Evolutionary conservation across 1,140 invertebrate genomes (phyloP).

Genomic region (Oscheius sp.): DNA sequence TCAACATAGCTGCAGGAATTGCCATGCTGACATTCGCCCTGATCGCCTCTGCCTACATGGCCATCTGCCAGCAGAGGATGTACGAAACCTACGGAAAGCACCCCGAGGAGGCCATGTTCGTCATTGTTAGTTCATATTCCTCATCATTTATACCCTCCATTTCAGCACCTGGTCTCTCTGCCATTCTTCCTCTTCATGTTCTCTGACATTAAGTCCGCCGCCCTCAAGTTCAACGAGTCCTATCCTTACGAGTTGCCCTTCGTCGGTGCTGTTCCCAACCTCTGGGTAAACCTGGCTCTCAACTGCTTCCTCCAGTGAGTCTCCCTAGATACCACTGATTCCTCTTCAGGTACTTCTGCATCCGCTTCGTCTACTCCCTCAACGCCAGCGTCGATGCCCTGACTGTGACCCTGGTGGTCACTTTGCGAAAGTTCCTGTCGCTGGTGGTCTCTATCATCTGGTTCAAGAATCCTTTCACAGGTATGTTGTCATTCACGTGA

Average conservation of each 20-base stretch:
- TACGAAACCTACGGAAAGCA: conserved; percentile 85
- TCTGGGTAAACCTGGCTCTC: conserved; percentile 77
- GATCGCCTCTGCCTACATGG: conserved; percentile 89
- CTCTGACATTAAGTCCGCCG: conserved; percentile 74
- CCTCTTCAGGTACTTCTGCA: conserved; percentile 75
- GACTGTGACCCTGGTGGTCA: conserved; percentile 91
- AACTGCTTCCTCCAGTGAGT: conserved; percentile 85
- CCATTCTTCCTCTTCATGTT: conserved; percentile 77
- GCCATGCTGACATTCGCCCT: conserved; percentile 79
- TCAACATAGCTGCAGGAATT: conserved; percentile 73
- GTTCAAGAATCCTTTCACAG: conserved; percentile 89
- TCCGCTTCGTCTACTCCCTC: conserved; percentile 86
- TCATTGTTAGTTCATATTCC: conserved; percentile 68
- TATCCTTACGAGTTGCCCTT: conserved; percentile 46
- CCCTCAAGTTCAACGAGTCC: conserved; percentile 64
- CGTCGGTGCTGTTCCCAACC: conserved; percentile 69
- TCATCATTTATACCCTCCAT: neutral
- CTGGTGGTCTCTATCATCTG: conserved; percentile 91
- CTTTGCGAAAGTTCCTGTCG: conserved; percentile 89
- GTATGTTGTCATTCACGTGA: conserved; percentile 60
- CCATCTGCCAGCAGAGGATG: conserved; percentile 89
- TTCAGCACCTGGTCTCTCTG: conserved; percentile 77
- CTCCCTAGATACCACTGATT: neutral
- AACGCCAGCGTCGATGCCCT: conserved; percentile 89
- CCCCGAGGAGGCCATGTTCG: conserved; percentile 88